Evolutionary conservation across 2,113 vertebrate genomes (phyloP).

Genomic region (Rostratula benghalensis): DNA sequence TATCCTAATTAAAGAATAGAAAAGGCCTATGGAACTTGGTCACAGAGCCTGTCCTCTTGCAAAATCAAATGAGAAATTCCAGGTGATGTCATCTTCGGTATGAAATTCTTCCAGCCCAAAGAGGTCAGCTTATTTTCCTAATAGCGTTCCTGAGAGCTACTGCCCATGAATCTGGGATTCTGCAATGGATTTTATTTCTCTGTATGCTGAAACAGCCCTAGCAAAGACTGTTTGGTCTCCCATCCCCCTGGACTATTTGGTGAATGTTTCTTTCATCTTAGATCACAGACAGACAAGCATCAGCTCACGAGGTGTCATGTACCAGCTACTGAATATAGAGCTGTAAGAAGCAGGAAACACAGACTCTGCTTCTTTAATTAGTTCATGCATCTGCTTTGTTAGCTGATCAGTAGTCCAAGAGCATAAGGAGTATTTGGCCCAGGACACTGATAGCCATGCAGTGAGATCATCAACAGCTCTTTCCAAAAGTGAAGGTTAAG

Average conservation of each 20-base stretch:
- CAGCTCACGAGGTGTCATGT: slow-evolving; percentile 57
- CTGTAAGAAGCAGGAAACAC: slow-evolving; percentile 41
- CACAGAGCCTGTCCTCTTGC: neutral
- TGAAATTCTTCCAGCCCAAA: neutral
- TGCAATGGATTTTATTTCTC: neutral
- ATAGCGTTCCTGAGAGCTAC: neutral
- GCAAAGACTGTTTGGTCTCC: neutral
- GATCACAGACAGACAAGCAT: slow-evolving; percentile 53
- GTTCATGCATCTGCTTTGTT: slow-evolving; percentile 41
- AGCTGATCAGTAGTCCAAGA: slow-evolving; percentile 51
- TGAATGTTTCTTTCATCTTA: slow-evolving; percentile 47
- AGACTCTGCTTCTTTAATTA: slow-evolving; percentile 54
- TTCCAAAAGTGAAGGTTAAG: slow-evolving; percentile 50
- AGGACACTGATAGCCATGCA: slow-evolving; percentile 47
- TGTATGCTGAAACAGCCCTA: neutral
- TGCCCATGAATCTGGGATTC: neutral
- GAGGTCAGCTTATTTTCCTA: neutral
- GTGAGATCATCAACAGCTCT: slow-evolving; percentile 38
- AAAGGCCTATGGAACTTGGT: neutral
- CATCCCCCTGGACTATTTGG: slow-evolving; percentile 33
- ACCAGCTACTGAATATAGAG: slow-evolving; percentile 61
- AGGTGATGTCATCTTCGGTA: slow-evolving; percentile 18
- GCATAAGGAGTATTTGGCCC: slow-evolving; percentile 53
- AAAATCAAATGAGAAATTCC: neutral
- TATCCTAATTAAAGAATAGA: neutral